A percentile compares a stretch with the other conserved stretches of the same genome.
Conservation (phyloP, 2,113 vertebrate species). For the Bubo blakistoni region DNA sequence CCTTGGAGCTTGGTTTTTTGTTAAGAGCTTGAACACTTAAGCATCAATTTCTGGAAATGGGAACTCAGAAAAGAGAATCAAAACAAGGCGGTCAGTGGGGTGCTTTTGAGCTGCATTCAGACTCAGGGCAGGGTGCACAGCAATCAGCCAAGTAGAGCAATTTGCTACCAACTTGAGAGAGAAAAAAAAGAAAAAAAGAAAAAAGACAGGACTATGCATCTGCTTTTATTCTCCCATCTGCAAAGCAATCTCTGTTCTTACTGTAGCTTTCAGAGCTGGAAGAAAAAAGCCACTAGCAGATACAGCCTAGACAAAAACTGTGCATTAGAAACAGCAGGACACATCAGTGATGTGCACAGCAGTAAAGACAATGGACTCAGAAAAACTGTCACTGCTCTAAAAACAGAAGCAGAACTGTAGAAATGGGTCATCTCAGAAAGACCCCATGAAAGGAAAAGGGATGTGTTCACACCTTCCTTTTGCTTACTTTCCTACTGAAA, state of each 20-base stretch:
- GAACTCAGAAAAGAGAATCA: not conserved
- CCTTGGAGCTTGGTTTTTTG: not conserved
- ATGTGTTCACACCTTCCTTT: not conserved
- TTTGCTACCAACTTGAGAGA: not conserved
- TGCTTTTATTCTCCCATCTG: not conserved
- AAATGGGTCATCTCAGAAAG: not conserved
- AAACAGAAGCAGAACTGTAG: not conserved
- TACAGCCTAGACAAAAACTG: not conserved
- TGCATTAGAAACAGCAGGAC: not conserved
- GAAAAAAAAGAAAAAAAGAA: not conserved
- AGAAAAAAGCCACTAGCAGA: not conserved
- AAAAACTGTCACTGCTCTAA: not conserved
- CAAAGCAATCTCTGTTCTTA: not conserved
- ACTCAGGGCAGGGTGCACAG: conserved; percentile 15
- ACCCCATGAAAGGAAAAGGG: not conserved
- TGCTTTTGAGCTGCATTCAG: conserved; percentile 10
- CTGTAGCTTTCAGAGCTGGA: not conserved
- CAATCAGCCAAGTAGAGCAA: conserved; percentile 22
- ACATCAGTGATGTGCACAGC: not conserved
- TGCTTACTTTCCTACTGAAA: not conserved
- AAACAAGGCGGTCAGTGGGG: conserved; percentile 11
- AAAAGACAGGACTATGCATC: not conserved
- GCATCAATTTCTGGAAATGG: conserved; percentile 31
- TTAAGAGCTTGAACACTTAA: not conserved
- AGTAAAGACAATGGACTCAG: not conserved